A percentile compares a stretch with the other conserved stretches of the same genome.
These are phyloP conservation scores for Aphidoletes aphidimyza DNA, from an alignment of 2,888 invertebrate species.

Conservation along the genomic window DNA sequence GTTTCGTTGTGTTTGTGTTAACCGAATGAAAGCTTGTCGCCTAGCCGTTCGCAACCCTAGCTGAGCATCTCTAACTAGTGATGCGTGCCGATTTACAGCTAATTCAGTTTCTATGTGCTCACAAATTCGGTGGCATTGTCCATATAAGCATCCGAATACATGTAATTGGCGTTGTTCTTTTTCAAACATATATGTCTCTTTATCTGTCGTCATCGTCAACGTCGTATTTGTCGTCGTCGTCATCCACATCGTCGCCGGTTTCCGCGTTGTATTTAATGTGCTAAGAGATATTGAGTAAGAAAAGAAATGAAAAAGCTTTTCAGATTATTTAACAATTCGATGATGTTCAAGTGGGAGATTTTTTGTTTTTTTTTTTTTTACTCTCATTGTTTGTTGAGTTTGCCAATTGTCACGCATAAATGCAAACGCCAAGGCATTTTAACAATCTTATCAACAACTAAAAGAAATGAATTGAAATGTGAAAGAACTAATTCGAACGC, in stretches of 20 bases:
- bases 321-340: background rate
- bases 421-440: background rate
- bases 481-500: too few relatives aligned
- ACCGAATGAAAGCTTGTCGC: background rate
- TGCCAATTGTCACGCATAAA: background rate
- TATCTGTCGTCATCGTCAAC: background rate
- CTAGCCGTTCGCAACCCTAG: background rate
- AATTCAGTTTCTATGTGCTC: background rate
- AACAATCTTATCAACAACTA: background rate
- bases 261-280: background rate
- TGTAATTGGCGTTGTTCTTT: background rate
- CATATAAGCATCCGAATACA: background rate
- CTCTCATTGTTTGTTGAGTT: too few relatives aligned
- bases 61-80: background rate
- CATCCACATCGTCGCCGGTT: background rate
- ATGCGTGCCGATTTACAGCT: slow-evolving; percentile 7
- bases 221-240: background rate
- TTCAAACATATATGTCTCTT: background rate
- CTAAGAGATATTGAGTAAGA: background rate
- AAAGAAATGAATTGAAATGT: too few relatives aligned
- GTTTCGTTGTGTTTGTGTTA: background rate
- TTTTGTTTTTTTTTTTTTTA: too few relatives aligned
- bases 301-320: slow-evolving; percentile 15
- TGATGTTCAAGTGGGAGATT: background rate
- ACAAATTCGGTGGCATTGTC: too few relatives aligned